These are phyloP conservation scores for Pterocles orientalis DNA, from an alignment of 2,113 vertebrate genomes.

Conservation along the genomic window DNA sequence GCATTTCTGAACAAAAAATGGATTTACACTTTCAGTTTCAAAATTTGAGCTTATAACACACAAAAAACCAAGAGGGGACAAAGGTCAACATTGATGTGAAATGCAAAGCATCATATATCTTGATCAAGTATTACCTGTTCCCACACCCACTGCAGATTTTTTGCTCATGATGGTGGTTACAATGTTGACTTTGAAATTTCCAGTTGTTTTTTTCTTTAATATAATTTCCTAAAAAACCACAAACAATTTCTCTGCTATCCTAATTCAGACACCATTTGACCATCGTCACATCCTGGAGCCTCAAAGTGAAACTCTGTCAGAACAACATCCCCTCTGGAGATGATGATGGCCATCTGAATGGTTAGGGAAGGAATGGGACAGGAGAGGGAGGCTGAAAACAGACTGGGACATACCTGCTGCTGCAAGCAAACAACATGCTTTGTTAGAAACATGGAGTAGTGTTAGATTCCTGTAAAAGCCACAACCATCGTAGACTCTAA, in stretches of 20 bases:
- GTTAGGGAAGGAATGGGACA: neutral
- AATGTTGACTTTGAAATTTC: neutral
- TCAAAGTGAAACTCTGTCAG: neutral
- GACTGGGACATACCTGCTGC: neutral
- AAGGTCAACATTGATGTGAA: neutral
- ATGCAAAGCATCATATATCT: neutral
- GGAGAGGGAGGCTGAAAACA: constrained; percentile 3
- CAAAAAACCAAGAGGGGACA: neutral
- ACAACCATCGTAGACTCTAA: neutral
- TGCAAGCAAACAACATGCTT: neutral
- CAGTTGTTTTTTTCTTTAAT: neutral
- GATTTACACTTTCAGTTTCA: neutral
- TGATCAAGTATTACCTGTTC: neutral
- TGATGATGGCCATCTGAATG: neutral
- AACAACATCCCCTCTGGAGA: neutral
- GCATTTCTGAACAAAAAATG: constrained; percentile 7
- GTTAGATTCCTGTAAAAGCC: neutral
- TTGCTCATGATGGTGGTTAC: neutral
- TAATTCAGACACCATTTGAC: neutral
- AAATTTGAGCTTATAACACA: neutral
- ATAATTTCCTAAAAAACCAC: neutral
- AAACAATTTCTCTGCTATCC: neutral
- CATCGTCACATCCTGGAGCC: neutral
- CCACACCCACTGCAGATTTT: neutral
- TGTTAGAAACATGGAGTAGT: constrained; percentile 9